A percentile compares a stretch with the other conserved stretches of the same genome.
Conservation (phyloP, 2,888 invertebrate genomes). For the Neuroscelio doddi region DNA sequence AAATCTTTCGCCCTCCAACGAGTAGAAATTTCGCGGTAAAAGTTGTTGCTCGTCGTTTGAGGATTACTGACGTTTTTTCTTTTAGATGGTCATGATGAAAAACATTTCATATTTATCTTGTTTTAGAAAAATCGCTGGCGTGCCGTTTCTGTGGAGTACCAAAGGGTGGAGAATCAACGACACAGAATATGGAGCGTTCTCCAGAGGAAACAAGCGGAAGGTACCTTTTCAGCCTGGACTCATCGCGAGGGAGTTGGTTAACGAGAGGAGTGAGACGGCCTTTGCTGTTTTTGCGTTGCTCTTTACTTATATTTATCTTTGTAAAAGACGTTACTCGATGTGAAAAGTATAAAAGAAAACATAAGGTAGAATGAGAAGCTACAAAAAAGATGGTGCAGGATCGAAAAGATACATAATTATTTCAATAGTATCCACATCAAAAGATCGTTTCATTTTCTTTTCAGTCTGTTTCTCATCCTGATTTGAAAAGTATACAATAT, state of each 20-base stretch:
- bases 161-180: conserved; percentile 24
- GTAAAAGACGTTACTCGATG: conserved; percentile 27
- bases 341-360: too few species aligned
- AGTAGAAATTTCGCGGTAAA: conserved; percentile 24
- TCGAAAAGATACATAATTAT: too few species aligned
- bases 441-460: too few species aligned
- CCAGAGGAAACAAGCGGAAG: conserved; percentile 33
- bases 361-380: conserved; percentile 12
- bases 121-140: conserved; percentile 27
- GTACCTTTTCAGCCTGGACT: conserved; percentile 24
- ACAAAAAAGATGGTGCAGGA: too few species aligned
- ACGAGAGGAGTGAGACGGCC: background rate
- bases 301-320: conserved; percentile 27
- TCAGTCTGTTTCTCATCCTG: too few species aligned
- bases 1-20: conserved; percentile 60
- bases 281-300: conserved; percentile 23
- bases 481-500: too few species aligned
- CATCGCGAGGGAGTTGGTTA: conserved; percentile 16
- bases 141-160: conserved; percentile 26
- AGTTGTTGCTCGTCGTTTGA: conserved; percentile 59
- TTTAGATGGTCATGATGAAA: conserved; percentile 37
- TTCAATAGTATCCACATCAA: too few species aligned
- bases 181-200: conserved; percentile 15
- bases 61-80: conserved; percentile 55
- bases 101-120: conserved; percentile 63